Conservation (phyloP, 1,140 invertebrate species). For the Apis mellifera region Amel_HAv3.1 CM009943.2:3623001-3623500, state of each 20-base stretch:
- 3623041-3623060: slow-evolving; percentile 31
- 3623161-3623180: slow-evolving; percentile 24
- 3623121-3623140: not conserved
- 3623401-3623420: too few relatives aligned
- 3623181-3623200: slow-evolving; percentile 33
- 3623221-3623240: slow-evolving; percentile 43
- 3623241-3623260: slow-evolving; percentile 21
- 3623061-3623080: slow-evolving; percentile 43
- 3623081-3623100: slow-evolving; percentile 58
- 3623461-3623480: not conserved
- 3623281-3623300: not conserved
- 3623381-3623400: not conserved
- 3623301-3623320: too few relatives aligned
- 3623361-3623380: not conserved
- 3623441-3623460: slow-evolving; percentile 10
- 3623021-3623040: slow-evolving; percentile 38
- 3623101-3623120: slow-evolving; percentile 59
- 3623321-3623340: too few relatives aligned
- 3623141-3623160: not conserved
- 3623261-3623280: not conserved
- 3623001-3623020: slow-evolving; percentile 59
- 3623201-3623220: slow-evolving; percentile 48
- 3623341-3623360: not conserved
- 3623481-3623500: slow-evolving; percentile 34
- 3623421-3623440: too few relatives aligned